phyloP scores from a whole-genome alignment of 2,888 invertebrate species.

The Erebia aethiops region DNA sequence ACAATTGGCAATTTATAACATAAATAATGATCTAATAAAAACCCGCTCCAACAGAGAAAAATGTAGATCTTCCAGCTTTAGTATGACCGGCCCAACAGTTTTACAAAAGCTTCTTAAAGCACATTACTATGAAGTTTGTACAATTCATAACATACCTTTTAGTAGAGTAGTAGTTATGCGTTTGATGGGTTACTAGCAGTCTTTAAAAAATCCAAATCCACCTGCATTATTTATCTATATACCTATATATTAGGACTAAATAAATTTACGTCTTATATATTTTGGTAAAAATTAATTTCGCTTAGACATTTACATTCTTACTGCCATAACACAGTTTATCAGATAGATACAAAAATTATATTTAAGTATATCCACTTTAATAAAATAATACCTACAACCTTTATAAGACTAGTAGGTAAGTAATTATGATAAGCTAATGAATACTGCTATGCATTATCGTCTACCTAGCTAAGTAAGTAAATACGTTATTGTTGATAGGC shows the following conservation, averaged over 20 bases:
- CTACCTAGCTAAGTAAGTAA: neutral
- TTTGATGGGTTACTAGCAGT: neutral
- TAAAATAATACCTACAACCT: slow-evolving; percentile 5
- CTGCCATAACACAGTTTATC: neutral
- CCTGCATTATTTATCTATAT: no score
- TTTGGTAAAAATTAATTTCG: neutral
- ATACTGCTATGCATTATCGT: neutral
- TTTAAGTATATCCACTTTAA: no score
- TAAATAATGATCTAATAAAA: neutral
- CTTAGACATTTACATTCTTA: neutral
- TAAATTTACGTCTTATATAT: neutral
- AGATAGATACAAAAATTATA: no score
- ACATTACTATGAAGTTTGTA: neutral
- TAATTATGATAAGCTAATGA: neutral
- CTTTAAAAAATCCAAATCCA: neutral
- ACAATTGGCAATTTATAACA: neutral
- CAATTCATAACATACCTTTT: slow-evolving; percentile 3
- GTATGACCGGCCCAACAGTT: neutral
- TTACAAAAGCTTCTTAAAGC: slow-evolving; percentile 13
- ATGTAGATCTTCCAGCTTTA: neutral
- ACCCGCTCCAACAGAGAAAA: neutral
- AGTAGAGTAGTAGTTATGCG: neutral
- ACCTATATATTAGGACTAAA: neutral
- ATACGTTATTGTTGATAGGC: no score
- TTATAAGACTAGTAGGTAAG: neutral